Conservation (phyloP, 2,113 vertebrate species). For the Coreoperca whiteheadi region DNA sequence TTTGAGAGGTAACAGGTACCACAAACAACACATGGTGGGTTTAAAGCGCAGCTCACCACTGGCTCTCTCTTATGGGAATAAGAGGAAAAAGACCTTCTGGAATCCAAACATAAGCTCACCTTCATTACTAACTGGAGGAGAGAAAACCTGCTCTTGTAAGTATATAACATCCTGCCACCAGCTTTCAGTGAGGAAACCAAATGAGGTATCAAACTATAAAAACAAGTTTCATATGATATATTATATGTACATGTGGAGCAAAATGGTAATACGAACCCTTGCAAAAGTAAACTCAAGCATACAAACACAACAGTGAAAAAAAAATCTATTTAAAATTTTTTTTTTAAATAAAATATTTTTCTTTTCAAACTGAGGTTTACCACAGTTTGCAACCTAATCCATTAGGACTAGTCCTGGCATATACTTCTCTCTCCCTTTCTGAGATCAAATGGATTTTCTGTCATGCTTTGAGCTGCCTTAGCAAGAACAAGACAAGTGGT, state of each 20-base stretch:
- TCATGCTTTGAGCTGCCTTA: constrained; percentile 66
- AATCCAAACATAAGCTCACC: constrained; percentile 42
- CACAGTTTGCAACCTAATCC: constrained; percentile 49
- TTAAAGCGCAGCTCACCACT: constrained; percentile 42
- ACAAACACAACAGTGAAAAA: background rate
- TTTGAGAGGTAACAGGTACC: constrained; percentile 78
- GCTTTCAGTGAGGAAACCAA: constrained; percentile 16
- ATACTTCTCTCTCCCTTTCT: constrained; percentile 52
- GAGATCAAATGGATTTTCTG: constrained; percentile 77
- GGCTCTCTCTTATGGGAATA: constrained; percentile 42
- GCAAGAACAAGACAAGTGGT: constrained; percentile 72
- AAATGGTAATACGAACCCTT: background rate
- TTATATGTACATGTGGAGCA: background rate
- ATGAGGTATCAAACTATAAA: constrained; percentile 9
- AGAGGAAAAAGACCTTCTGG: constrained; percentile 27
- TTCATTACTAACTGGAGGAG: constrained; percentile 46
- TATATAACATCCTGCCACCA: constrained; percentile 15
- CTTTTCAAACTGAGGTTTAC: constrained; percentile 20
- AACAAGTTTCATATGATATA: background rate
- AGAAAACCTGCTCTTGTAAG: constrained; percentile 33
- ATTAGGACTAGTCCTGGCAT: constrained; percentile 53
- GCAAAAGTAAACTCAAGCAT: constrained; percentile 1
- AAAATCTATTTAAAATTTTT: background rate
- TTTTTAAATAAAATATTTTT: background rate
- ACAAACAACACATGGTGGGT: constrained; percentile 63